Percentiles rank a stretch among this genome's conserved stretches.
phyloP scores from a whole-genome alignment of 2,113 vertebrate species.

The Elanoides forficatus region DNA sequence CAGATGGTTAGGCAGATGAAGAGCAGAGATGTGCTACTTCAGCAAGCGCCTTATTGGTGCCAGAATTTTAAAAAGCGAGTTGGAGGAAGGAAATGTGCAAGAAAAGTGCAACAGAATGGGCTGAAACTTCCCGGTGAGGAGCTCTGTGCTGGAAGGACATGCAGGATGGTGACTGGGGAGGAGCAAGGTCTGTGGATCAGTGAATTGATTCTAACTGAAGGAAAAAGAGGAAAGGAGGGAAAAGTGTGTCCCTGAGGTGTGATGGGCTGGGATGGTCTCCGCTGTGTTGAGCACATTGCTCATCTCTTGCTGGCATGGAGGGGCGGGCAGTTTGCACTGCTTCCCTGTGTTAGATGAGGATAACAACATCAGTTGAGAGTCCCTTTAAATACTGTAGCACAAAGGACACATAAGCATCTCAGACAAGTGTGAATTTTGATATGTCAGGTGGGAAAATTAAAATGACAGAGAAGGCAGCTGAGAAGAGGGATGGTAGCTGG shows the following conservation, averaged over 20 bases:
- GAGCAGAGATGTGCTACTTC: slow-evolving; percentile 25
- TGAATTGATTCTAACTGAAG: neutral
- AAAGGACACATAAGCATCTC: neutral
- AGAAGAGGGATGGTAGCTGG: neutral
- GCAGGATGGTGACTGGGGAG: too few relatives aligned
- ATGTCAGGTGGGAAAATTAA: neutral
- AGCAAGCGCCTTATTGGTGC: neutral
- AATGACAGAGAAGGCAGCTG: neutral
- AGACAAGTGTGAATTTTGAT: neutral
- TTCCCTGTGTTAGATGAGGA: neutral
- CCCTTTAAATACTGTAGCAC: neutral
- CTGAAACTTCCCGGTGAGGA: neutral
- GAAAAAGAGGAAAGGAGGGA: neutral
- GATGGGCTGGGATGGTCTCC: neutral
- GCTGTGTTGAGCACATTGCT: neutral
- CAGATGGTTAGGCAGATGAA: slow-evolving; percentile 50
- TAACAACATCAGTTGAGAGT: neutral
- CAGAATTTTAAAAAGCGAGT: neutral
- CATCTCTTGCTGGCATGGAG: rapidly evolving
- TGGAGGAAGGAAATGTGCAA: neutral
- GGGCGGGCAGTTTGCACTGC: neutral
- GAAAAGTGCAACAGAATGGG: neutral
- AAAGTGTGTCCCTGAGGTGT: neutral
- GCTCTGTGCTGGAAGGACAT: neutral
- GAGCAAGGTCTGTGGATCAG: neutral